These are phyloP conservation scores for Eupithecia exiguata DNA, from an alignment of 2,888 invertebrate genomes.

Conservation along the genomic window DNA sequence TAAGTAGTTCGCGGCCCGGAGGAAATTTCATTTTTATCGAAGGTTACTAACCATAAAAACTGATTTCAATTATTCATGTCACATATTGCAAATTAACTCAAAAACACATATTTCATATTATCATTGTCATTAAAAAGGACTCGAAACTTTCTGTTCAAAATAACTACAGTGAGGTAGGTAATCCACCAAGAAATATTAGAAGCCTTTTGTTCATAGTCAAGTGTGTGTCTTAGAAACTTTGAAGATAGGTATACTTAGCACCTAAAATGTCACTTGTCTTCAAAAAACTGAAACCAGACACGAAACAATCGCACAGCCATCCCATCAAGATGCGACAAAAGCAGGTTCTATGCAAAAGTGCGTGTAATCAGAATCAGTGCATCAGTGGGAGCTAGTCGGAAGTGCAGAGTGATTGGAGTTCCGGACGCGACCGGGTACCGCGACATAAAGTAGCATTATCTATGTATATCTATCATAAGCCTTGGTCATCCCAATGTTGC, in stretches of 20 bases:
- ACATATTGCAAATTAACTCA: too few relatives aligned
- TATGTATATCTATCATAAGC: neutral
- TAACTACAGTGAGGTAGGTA: neutral
- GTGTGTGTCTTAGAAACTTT: neutral
- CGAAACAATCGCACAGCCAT: conserved; percentile 16
- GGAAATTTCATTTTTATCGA: too few relatives aligned
- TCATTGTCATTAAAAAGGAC: too few relatives aligned
- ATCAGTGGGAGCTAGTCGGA: conserved; percentile 17
- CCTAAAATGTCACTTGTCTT: conserved; percentile 6
- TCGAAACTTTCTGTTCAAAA: neutral
- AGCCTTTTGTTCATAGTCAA: neutral
- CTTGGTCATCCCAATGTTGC: neutral
- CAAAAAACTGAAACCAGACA: neutral
- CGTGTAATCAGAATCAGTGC: conserved; percentile 36
- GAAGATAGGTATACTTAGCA: neutral
- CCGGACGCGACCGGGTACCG: neutral
- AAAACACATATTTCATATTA: too few relatives aligned
- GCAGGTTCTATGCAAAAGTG: conserved; percentile 25
- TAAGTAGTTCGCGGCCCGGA: too few relatives aligned
- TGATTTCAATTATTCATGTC: too few relatives aligned
- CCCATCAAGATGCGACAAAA: conserved; percentile 24
- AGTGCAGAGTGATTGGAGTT: conserved; percentile 18
- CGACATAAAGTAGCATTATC: neutral
- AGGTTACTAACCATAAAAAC: too few relatives aligned
- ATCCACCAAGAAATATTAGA: neutral